Base-by-base conservation (phyloP, 2,888 invertebrate genomes). In the Macrosiphum euphorbiae region DNA sequence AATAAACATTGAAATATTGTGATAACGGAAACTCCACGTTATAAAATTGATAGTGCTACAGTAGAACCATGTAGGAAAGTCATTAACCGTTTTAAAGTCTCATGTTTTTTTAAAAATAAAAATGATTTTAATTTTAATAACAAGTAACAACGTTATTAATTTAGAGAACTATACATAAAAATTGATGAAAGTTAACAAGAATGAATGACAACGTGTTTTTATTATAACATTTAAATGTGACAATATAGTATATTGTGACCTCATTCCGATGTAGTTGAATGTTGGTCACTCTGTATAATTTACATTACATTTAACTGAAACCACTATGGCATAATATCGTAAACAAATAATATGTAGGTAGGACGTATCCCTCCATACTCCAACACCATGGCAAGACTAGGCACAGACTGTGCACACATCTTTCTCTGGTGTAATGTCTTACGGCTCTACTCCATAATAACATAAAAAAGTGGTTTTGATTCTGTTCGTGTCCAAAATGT, bases 11-110 rank as follows among this genome's bases (percentile, higher is more conserved):
- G 16, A 41, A 50, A 92, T 50, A 35, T 50, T 3, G 20, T 50
- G 92, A 92, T 92, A 92, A 35, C 55, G 8, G 84, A 90, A 89
- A 90, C 47, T 93, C 93, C 93, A 93, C 93, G 93, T 93, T 93
- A 89, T 85, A 44, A 89, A 10, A 58, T 58, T 93, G 93, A 93
- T 93, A 90, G 41, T 47, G 44, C 4, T 58, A 85, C 93, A 93
- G 88, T 92, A 24, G 11, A 52, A 1, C 35, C 52, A 41, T 3
- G 8, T 52, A 7, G 13, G 3, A n/a, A 52, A 41, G 11, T 11
- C 3, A 78, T 55, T 44, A 92, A 35, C 13, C 87, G 35, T 78
- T 35, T 78, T 20, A 78, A 8, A 41, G 20, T 8, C 20, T 78
- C 7, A 0, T 78, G 16, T 78, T 20, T 5, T 78, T 78, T 78